Evolutionary conservation across 92 coral and sea anemone genomes (phyloP).

Genomic region (Siderastrea siderea): DNA sequence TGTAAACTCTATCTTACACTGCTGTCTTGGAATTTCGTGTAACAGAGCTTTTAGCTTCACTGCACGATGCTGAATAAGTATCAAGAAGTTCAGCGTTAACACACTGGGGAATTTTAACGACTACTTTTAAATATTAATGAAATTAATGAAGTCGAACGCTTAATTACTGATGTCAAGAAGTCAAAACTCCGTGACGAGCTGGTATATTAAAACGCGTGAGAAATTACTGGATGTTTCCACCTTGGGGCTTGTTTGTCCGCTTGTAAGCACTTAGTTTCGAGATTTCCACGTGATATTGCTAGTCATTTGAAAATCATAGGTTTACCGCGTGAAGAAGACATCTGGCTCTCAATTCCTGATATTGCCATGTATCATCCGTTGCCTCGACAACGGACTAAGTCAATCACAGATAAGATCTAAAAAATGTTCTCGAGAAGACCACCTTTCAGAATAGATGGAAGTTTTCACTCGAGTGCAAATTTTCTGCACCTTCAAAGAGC

Average conservation of each 20-base stretch:
- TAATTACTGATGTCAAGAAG: constrained; percentile 1
- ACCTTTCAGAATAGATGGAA: background rate
- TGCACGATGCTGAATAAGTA: background rate
- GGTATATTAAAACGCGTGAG: constrained; percentile 4
- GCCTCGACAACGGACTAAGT: constrained; percentile 49
- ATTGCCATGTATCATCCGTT: constrained; percentile 29
- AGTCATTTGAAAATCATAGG: background rate
- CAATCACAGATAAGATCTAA: constrained; percentile 39
- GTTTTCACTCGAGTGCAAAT: background rate
- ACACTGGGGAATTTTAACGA: constrained; percentile 35
- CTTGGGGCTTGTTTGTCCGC: constrained; percentile 12
- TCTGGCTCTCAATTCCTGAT: constrained; percentile 36
- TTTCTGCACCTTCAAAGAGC: no score
- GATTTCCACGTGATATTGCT: constrained; percentile 3
- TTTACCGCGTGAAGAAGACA: constrained; percentile 10
- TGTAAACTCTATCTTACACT: background rate
- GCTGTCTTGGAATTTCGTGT: no score
- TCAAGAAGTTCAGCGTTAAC: background rate
- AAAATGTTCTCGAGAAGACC: constrained; percentile 21
- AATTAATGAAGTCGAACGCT: constrained; percentile 23
- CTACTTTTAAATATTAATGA: constrained; percentile 20
- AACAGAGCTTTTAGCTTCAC: background rate
- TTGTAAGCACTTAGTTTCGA: constrained; percentile 6
- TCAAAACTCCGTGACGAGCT: constrained; percentile 21
- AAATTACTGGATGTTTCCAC: constrained; percentile 44